A percentile compares a stretch with the other conserved stretches of the same genome.
phyloP scores from a whole-genome alignment of 1,140 invertebrate genomes.

The Heliothis subflexa region DNA sequence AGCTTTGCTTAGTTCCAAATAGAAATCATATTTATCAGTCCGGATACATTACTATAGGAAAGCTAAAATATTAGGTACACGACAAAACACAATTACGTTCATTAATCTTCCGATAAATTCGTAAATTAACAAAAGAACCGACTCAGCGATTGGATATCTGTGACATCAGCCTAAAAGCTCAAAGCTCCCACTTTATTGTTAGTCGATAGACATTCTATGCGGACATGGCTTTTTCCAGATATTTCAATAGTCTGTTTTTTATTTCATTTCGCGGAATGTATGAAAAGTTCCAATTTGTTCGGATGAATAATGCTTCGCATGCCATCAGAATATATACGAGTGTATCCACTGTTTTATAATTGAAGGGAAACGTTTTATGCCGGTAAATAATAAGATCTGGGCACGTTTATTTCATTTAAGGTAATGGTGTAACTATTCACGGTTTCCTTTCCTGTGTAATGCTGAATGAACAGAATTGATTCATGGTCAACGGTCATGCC shows the following conservation, averaged over 20 bases:
- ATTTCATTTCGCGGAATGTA: conserved; percentile 3
- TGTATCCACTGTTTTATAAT: neutral
- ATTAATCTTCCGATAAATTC: conserved; percentile 45
- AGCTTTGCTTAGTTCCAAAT: neutral
- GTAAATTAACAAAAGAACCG: conserved; percentile 41
- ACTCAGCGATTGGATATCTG: conserved; percentile 40
- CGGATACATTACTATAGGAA: conserved; percentile 12
- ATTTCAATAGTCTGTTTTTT: conserved; percentile 8
- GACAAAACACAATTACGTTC: conserved; percentile 33
- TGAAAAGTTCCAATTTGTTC: conserved; percentile 15
- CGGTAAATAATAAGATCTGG: neutral
- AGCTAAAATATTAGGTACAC: conserved; percentile 1
- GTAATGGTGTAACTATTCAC: neutral
- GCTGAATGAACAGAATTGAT: neutral
- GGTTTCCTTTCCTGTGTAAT: neutral
- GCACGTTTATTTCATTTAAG: neutral
- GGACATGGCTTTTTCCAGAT: conserved; percentile 25
- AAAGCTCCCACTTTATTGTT: conserved; percentile 36
- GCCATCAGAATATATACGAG: neutral
- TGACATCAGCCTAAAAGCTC: conserved; percentile 44
- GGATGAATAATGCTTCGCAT: neutral
- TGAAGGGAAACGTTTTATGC: neutral
- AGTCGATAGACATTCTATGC: conserved; percentile 38
- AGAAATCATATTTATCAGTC: neutral
- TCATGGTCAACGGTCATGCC: no score